Evolutionary conservation across 1,140 invertebrate species (phyloP).

Genomic region (Drosophila ficusphila): DNA sequence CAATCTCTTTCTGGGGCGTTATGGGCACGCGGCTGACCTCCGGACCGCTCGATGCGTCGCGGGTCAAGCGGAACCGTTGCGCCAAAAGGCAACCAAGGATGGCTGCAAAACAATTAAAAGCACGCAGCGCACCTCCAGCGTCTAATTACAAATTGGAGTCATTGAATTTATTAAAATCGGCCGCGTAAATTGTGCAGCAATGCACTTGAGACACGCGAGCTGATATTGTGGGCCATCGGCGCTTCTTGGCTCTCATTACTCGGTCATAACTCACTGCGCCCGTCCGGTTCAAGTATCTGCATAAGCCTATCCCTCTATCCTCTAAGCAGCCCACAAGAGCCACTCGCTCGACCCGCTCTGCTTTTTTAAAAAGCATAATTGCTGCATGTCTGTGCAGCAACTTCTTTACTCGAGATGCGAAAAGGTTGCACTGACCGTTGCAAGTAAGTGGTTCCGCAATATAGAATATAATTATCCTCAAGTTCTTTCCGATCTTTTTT

Average conservation of each 20-base stretch:
- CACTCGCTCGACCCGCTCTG: conserved; percentile 16
- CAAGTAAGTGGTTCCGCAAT: conserved; percentile 8
- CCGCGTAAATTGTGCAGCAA: conserved; percentile 61
- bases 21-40: conserved; percentile 63
- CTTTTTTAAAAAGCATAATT: conserved; percentile 14
- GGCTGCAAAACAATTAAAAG: conserved; percentile 80
- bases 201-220: conserved; percentile 73
- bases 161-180: conserved; percentile 82
- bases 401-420: neutral
- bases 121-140: conserved; percentile 78
- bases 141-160: conserved; percentile 82
- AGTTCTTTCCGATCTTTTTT: neutral
- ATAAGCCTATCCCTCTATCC: too few relatives aligned
- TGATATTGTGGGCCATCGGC: conserved; percentile 52
- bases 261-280: conserved; percentile 72
- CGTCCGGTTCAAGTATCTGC: conserved; percentile 36
- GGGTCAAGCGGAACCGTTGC: conserved; percentile 82
- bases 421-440: neutral
- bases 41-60: conserved; percentile 29
- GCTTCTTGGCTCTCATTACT: conserved; percentile 47
- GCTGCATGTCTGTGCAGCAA: neutral
- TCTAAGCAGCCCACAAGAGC: conserved; percentile 10
- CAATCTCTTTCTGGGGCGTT: conserved; percentile 31
- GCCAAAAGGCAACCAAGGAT: conserved; percentile 83
- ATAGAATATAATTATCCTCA: conserved; percentile 1